phyloP scores from a whole-genome alignment of 2,797 vertebrate genomes.

The Anguilla anguilla region DNA sequence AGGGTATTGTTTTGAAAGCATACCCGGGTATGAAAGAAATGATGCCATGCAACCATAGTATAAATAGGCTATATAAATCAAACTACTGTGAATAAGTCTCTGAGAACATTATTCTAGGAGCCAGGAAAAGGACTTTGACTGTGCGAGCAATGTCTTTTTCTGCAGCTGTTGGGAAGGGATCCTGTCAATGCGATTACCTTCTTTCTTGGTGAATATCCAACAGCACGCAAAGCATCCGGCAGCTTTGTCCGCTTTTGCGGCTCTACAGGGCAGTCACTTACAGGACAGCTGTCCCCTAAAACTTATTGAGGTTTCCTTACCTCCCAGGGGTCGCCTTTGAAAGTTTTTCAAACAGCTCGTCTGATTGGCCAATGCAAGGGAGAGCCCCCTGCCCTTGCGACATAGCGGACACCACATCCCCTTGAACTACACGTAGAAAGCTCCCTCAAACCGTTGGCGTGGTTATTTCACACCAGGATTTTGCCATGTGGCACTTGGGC shows the following conservation, averaged over 20 bases:
- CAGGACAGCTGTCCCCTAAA: neutral
- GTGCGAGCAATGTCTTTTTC: slow-evolving; percentile 29
- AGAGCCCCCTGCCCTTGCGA: neutral
- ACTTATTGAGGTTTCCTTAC: neutral
- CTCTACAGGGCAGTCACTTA: neutral
- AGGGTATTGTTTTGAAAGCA: neutral
- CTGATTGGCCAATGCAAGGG: neutral
- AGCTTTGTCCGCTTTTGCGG: neutral
- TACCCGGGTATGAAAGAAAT: neutral
- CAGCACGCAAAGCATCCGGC: slow-evolving; percentile 28
- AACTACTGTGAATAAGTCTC: neutral
- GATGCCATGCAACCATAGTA: neutral
- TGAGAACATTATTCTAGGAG: neutral
- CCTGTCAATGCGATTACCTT: slow-evolving; percentile 40
- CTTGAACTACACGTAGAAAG: neutral
- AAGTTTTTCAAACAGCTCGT: neutral
- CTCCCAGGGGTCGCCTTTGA: neutral
- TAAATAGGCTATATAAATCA: slow-evolving; percentile 14
- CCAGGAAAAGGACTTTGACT: slow-evolving; percentile 12
- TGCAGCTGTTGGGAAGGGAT: slow-evolving; percentile 42
- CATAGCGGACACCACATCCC: neutral
- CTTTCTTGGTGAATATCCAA: neutral
- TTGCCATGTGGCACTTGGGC: neutral
- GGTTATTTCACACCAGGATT: neutral
- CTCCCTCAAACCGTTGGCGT: neutral